These are phyloP conservation scores for Elaphurus davidianus DNA, from an alignment of 2,113 vertebrate species.

Conservation along the genomic window DNA sequence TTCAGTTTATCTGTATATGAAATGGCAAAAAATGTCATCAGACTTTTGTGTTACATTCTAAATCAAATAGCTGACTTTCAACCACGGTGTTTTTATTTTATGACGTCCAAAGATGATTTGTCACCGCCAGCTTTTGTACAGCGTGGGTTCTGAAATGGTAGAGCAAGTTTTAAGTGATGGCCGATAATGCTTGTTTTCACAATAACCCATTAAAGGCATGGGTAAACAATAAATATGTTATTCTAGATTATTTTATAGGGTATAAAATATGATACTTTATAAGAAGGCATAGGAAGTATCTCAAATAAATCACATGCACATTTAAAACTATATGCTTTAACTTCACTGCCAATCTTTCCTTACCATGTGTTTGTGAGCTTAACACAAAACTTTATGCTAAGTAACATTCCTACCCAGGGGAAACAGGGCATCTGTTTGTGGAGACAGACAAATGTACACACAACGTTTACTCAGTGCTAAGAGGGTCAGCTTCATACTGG, in stretches of 20 bases:
- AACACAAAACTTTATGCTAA: background rate
- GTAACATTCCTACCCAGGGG: accelerated
- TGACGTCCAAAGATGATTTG: background rate
- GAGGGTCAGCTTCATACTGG: accelerated
- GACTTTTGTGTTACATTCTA: background rate
- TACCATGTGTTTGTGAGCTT: background rate
- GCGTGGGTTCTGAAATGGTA: background rate
- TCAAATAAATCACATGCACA: background rate
- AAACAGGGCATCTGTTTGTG: background rate
- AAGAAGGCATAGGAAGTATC: background rate
- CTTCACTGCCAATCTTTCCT: background rate
- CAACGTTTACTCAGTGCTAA: background rate
- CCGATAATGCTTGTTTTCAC: background rate
- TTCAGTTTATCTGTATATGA: conserved; percentile 21
- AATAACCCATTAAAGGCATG: background rate
- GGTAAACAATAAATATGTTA: background rate
- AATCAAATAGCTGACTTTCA: conserved; percentile 23
- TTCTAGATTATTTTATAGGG: background rate
- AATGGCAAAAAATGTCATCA: background rate
- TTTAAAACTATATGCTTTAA: background rate
- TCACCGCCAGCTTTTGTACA: background rate
- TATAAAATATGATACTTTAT: background rate
- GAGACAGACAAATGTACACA: background rate
- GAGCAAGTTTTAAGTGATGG: background rate
- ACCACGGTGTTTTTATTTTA: background rate